Base-by-base conservation (phyloP, 2,888 invertebrate species). In the Leptothorax acervorum region DNA sequence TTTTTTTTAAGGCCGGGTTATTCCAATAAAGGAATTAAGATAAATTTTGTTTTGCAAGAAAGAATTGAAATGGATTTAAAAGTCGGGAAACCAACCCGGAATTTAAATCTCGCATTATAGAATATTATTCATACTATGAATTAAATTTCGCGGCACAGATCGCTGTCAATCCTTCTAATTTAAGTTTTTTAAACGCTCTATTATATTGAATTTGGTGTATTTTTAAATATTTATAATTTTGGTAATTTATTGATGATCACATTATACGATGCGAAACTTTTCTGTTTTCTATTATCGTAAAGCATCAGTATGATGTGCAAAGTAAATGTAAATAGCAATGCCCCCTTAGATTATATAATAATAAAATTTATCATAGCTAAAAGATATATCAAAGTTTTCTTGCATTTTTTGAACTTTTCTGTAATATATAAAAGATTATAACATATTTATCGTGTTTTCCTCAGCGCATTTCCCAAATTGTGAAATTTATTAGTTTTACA, bases 1-100 rank as follows among this genome's bases (percentile, higher is more conserved):
- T 48, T 31, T 15, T 75, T 53, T 65, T 75, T 39, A 35, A 63
- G 35, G 15, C 23, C 3, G 31, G 23, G 51, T 75, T 65, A 75
- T 48, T 75, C 28, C 35, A 65, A 75, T 75, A 65, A 18, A 12
- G n/a, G 35, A 35, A 75, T 75, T 65, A 75, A 51, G 63, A 65
- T 65, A 11, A 75, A 51, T 75, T 75, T 35, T 65, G 48, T 75
- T 23, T 75, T 63, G 63, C 65, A 75, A 65, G 75, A 51, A 75
- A 65, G 75, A 75, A 75, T 63, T 75, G 63, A 75, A 75, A 65
- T 75, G 18, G 35, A 75, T 75, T 35, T 48, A 62, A 63, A 75
- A 63, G 48, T 75, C 45, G n/a, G 75, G 31, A 75, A 65, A 75
- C 42, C 51, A 51, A 75, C 23, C 23, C 18, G 18, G 31, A 65